Conservation (phyloP, 2,113 vertebrate species). For the Callithrix jacchus region DNA sequence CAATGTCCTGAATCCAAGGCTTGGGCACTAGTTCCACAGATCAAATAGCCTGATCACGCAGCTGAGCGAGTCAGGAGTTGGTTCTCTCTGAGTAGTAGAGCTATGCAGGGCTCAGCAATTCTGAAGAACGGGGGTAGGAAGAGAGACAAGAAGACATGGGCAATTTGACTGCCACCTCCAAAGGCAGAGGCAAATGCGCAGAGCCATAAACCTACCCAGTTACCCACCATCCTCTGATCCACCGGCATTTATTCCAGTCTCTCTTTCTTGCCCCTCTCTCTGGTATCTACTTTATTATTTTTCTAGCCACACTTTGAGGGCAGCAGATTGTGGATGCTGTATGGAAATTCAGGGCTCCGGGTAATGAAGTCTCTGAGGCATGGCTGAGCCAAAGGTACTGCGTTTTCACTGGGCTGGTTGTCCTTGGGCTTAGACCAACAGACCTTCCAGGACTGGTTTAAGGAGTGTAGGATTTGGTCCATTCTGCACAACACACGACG, state of each 20-base stretch:
- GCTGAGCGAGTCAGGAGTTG: not conserved
- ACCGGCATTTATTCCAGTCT: not conserved
- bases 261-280: not conserved
- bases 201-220: not conserved
- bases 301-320: not conserved
- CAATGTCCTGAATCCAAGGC: not conserved
- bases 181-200: not conserved
- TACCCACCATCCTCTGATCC: not conserved
- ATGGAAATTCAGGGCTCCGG: not conserved
- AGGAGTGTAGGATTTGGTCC: slow-evolving; percentile 4
- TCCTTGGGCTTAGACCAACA: not conserved
- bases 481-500: not conserved
- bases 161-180: too few species aligned
- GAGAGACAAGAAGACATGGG: not conserved
- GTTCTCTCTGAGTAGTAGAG: not conserved
- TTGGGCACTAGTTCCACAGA: not conserved
- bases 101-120: not conserved
- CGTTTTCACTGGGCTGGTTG: not conserved
- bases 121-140: not conserved
- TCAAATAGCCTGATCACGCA: not conserved
- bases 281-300: not conserved
- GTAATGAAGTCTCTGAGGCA: not conserved
- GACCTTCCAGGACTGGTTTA: slow-evolving; percentile 32
- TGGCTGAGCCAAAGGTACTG: rapidly evolving
- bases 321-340: not conserved